Conservation (phyloP, 2,888 invertebrate genomes). For the Chaetoderma sp. region DNA sequence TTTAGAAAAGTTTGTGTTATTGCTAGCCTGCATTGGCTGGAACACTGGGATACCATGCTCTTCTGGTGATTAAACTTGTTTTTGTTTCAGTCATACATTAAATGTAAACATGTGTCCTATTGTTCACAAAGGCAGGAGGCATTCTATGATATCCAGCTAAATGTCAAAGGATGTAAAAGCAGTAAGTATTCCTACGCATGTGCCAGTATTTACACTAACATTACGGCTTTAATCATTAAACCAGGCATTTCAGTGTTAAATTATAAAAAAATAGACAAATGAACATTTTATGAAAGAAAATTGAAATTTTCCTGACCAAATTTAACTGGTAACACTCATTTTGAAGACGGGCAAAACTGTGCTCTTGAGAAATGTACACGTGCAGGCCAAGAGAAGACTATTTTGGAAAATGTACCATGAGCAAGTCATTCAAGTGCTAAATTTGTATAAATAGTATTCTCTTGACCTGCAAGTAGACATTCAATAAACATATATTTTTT, state of each 20-base stretch:
- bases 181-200: conserved; percentile 72
- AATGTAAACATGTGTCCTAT: conserved; percentile 97
- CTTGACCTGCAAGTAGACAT: too few species aligned
- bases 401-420: too few species aligned
- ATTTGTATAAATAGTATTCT: too few species aligned
- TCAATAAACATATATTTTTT: too few species aligned
- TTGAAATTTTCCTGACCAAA: too few species aligned
- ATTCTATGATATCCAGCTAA: conserved; percentile 98
- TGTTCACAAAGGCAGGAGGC: conserved; percentile 95
- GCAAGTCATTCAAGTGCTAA: too few species aligned
- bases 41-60: not conserved
- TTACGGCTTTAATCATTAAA: not conserved
- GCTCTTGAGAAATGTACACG: not conserved
- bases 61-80: not conserved
- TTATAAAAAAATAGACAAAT: not conserved
- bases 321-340: too few species aligned
- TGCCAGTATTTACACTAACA: not conserved
- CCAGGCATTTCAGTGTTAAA: not conserved
- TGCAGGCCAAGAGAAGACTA: too few species aligned
- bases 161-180: conserved; percentile 97
- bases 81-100: conserved; percentile 85
- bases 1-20: too few species aligned
- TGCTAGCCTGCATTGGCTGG: not conserved
- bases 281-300: too few species aligned
- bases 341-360: too few species aligned